Conservation (phyloP, 2,113 vertebrate genomes). For the Lanius collurio region DNA sequence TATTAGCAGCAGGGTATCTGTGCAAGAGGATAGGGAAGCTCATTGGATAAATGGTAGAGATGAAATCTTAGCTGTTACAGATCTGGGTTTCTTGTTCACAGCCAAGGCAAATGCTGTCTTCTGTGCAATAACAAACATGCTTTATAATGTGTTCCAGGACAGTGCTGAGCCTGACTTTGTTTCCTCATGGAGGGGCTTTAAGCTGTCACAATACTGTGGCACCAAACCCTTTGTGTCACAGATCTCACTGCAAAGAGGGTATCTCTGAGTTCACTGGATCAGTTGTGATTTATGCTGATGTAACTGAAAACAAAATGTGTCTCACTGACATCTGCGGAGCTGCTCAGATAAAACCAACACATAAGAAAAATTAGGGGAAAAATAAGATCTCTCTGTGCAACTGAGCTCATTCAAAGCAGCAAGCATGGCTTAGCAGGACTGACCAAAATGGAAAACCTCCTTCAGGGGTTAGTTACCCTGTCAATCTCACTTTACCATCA, state of each 20-base stretch:
- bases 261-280: neutral
- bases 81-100: conserved; percentile 37
- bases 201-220: conserved; percentile 30
- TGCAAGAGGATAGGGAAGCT: conserved; percentile 27
- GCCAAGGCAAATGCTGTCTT: conserved; percentile 55
- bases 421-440: conserved; percentile 19
- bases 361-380: neutral
- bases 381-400: neutral
- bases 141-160: conserved; percentile 24
- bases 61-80: conserved; percentile 57
- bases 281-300: conserved; percentile 19
- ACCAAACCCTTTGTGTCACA: conserved; percentile 16
- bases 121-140: conserved; percentile 32
- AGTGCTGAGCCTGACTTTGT: conserved; percentile 38
- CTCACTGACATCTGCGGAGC: neutral
- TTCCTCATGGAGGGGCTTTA: neutral
- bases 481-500: neutral
- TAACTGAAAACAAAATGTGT: conserved; percentile 27
- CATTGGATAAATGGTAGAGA: conserved; percentile 43
- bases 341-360: neutral
- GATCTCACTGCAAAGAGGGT: neutral
- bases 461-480: conserved; percentile 19
- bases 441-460: conserved; percentile 26
- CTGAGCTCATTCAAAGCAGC: conserved; percentile 10
- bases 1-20: conserved; percentile 64